A percentile compares a stretch with the other conserved stretches of the same genome.
Evolutionary conservation across 2,113 vertebrate genomes (phyloP).

Genomic region (Potamarius usumacintae): DNA sequence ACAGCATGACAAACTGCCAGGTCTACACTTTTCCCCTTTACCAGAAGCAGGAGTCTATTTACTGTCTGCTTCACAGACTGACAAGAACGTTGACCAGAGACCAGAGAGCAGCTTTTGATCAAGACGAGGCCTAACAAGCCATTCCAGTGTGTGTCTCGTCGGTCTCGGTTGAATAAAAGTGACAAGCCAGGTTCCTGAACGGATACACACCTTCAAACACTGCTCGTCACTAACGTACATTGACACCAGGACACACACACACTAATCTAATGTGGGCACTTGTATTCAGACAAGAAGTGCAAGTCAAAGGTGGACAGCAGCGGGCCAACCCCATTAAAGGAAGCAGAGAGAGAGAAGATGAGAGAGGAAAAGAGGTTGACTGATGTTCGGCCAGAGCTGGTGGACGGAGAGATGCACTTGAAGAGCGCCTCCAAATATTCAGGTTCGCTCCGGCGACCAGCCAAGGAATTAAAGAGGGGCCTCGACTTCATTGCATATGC

Average conservation of each 20-base stretch:
- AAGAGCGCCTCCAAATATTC: conserved; percentile 62
- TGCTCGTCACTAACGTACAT: conserved; percentile 8
- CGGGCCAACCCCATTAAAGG: conserved; percentile 82
- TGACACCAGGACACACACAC: conserved; percentile 43
- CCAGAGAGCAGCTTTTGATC: conserved; percentile 93
- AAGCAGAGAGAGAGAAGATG: conserved; percentile 21
- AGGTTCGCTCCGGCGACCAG: conserved; percentile 56
- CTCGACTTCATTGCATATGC: conserved; percentile 71
- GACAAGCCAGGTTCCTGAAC: conserved; percentile 78
- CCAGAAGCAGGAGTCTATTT: conserved; percentile 81
- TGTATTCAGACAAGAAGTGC: conserved; percentile 80
- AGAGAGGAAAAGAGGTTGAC: conserved; percentile 60
- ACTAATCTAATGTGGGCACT: conserved; percentile 82
- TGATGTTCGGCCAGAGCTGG: conserved; percentile 87
- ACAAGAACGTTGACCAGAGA: conserved; percentile 92
- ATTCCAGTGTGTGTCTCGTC: conserved; percentile 94
- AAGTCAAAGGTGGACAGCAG: conserved; percentile 83
- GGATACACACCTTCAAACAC: conserved; percentile 13
- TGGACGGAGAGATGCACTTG: conserved; percentile 70
- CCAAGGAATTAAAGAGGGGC: conserved; percentile 64
- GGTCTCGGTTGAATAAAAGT: conserved; percentile 94
- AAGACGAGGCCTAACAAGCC: conserved; percentile 93
- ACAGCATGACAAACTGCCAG: conserved; percentile 87
- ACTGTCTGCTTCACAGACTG: conserved; percentile 91
- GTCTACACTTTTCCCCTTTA: conserved; percentile 67